Conservation (phyloP, 1,140 invertebrate species). For the Macrocentrus cingulum region DNA sequence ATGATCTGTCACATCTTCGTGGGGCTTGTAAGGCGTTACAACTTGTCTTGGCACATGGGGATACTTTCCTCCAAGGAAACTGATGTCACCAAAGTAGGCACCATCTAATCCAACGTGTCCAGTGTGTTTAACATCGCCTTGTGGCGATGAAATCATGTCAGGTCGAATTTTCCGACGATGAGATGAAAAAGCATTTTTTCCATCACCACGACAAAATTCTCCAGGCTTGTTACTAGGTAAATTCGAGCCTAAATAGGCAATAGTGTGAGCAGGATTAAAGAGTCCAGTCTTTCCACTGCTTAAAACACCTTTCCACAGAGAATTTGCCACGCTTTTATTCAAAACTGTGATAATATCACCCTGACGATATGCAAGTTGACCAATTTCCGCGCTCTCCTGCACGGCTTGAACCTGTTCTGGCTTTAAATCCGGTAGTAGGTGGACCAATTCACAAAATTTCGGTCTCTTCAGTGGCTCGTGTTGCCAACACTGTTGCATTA, state of each 20-base stretch:
- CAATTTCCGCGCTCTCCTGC: constrained; percentile 61
- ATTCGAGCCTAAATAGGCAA: constrained; percentile 83
- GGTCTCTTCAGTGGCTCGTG: constrained; percentile 89
- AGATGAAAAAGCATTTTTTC: constrained; percentile 63
- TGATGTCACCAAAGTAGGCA: constrained; percentile 93
- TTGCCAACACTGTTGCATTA: constrained; percentile 96
- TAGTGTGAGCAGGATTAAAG: constrained; percentile 88
- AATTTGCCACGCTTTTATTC: constrained; percentile 73
- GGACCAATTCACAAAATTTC: constrained; percentile 84
- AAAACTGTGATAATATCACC: constrained; percentile 93
- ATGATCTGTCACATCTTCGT: constrained; percentile 67
- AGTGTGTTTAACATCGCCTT: constrained; percentile 96
- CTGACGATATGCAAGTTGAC: constrained; percentile 80
- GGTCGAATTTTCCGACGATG: constrained; percentile 72
- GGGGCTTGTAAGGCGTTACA: constrained; percentile 84
- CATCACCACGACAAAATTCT: constrained; percentile 63
- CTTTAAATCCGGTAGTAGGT: constrained; percentile 79
- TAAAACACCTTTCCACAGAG: constrained; percentile 82
- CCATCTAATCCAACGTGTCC: constrained; percentile 95
- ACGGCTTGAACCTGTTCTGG: constrained; percentile 88
- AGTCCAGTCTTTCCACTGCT: constrained; percentile 83
- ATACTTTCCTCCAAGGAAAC: constrained; percentile 79
- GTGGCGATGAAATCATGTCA: constrained; percentile 95
- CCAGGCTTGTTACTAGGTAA: constrained; percentile 68
- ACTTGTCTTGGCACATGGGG: constrained; percentile 81